Percentiles rank a stretch among this genome's conserved stretches.
Conservation (phyloP, 1,140 invertebrate genomes). For the Drosophila ficusphila region DNA sequence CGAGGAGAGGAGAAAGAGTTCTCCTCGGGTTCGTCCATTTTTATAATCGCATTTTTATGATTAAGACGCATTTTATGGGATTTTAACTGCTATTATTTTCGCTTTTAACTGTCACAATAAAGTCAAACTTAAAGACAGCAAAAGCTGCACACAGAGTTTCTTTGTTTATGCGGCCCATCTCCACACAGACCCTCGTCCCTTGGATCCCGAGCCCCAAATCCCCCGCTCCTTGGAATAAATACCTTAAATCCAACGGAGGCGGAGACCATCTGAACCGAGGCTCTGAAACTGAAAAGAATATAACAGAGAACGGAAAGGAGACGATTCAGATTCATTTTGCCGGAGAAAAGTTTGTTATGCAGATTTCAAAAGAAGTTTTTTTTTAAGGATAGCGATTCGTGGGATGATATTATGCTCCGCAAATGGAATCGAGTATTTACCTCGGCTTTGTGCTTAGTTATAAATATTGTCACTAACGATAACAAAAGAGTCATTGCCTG, state of each 20-base stretch:
- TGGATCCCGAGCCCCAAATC: neutral
- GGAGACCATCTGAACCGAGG: conserved; percentile 1
- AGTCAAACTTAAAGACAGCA: conserved; percentile 80
- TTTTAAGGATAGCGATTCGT: conserved; percentile 5
- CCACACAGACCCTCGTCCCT: conserved; percentile 10
- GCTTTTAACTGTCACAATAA: conserved; percentile 83
- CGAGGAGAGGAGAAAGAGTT: conserved; percentile 55
- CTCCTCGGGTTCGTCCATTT: conserved; percentile 66
- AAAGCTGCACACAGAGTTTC: conserved; percentile 62
- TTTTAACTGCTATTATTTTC: conserved; percentile 83
- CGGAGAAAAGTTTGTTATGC: conserved; percentile 49
- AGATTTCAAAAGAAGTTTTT: conserved; percentile 51
- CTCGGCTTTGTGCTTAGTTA: neutral
- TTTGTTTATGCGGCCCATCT: conserved; percentile 66
- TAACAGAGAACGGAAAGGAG: conserved; percentile 1
- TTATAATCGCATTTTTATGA: conserved; percentile 83
- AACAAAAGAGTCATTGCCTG: too few relatives aligned
- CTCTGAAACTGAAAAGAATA: conserved; percentile 23
- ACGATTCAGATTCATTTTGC: conserved; percentile 44
- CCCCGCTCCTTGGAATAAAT: conserved; percentile 12
- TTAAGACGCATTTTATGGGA: conserved; percentile 82
- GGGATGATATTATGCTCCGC: conserved; percentile 16
- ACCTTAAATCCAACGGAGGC: conserved; percentile 16
- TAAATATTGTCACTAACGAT: conserved; percentile 6
- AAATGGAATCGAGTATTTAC: conserved; percentile 16